A percentile compares a stretch with the other conserved stretches of the same genome.
phyloP scores from a whole-genome alignment of 1,140 invertebrate species.

The Tetramorium parvispinum region DNA sequence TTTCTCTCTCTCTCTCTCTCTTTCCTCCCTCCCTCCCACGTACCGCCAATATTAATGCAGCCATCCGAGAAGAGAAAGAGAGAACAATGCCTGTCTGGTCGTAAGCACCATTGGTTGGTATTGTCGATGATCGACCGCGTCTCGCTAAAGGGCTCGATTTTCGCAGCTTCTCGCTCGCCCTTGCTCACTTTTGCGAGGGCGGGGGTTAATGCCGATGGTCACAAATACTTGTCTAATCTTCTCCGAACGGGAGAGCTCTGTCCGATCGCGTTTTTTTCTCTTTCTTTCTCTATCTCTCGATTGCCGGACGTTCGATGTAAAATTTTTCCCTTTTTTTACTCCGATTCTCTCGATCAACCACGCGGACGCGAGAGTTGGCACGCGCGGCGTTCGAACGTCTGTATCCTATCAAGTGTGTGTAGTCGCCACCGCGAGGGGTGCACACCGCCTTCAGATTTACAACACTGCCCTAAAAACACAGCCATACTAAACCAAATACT shows the following conservation, averaged over 20 bases:
- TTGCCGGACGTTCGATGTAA: not conserved
- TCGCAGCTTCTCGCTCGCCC: not conserved
- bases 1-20: not conserved
- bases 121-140: not conserved
- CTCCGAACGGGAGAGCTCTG: not conserved
- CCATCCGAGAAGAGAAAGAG: slow-evolving; percentile 1
- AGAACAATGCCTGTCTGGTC: not conserved
- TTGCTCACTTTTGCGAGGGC: not conserved
- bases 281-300: not conserved
- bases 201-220: not conserved
- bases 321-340: not conserved
- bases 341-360: not conserved
- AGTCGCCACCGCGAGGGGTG: slow-evolving; percentile 72
- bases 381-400: slow-evolving; percentile 72
- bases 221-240: not conserved
- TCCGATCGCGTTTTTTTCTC: not conserved
- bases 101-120: slow-evolving; percentile 27
- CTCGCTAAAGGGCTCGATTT: not conserved
- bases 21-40: not conserved
- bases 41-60: not conserved
- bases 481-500: slow-evolving; percentile 85
- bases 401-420: slow-evolving; percentile 50
- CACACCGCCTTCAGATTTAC: slow-evolving; percentile 79
- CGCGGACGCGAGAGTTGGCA: slow-evolving; percentile 28
- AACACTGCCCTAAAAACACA: slow-evolving; percentile 84